A percentile compares a stretch with the other conserved stretches of the same genome.
Evolutionary conservation across 2,113 vertebrate genomes (phyloP).

Genomic region (Rhea pennata): DNA sequence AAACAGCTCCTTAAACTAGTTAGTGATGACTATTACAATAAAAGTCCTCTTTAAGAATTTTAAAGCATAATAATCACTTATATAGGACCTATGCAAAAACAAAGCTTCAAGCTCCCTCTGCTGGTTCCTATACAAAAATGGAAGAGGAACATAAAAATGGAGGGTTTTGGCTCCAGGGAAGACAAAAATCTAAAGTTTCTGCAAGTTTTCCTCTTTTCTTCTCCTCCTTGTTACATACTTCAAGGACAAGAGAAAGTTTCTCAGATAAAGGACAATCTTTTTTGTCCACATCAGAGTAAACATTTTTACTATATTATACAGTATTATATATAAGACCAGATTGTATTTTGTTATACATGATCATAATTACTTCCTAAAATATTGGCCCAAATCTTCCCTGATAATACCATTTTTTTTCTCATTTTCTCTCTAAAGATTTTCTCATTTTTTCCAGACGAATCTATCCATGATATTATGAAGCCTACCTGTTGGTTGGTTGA

Average conservation of each 20-base stretch:
- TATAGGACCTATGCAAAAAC: not conserved
- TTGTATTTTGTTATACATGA: not conserved
- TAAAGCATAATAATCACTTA: accelerated
- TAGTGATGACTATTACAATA: not conserved
- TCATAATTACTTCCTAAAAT: not conserved
- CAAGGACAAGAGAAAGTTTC: not conserved
- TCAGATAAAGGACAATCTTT: not conserved
- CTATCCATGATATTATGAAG: accelerated
- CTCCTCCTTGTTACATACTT: accelerated
- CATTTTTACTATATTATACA: no score
- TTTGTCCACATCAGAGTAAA: not conserved
- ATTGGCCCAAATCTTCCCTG: not conserved
- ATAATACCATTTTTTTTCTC: not conserved
- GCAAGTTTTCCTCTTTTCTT: not conserved
- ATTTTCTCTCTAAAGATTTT: not conserved
- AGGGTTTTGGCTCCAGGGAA: not conserved
- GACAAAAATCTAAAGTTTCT: not conserved
- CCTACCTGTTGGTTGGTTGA: accelerated
- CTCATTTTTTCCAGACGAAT: not conserved
- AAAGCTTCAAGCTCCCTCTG: slow-evolving; percentile 45
- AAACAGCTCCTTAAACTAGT: not conserved
- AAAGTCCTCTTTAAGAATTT: not conserved
- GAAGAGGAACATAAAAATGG: accelerated
- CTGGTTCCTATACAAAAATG: not conserved
- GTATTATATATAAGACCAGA: not conserved